These are phyloP conservation scores for Abrostola tripartita DNA, from an alignment of 2,888 invertebrate species.

Conservation along the genomic window DNA sequence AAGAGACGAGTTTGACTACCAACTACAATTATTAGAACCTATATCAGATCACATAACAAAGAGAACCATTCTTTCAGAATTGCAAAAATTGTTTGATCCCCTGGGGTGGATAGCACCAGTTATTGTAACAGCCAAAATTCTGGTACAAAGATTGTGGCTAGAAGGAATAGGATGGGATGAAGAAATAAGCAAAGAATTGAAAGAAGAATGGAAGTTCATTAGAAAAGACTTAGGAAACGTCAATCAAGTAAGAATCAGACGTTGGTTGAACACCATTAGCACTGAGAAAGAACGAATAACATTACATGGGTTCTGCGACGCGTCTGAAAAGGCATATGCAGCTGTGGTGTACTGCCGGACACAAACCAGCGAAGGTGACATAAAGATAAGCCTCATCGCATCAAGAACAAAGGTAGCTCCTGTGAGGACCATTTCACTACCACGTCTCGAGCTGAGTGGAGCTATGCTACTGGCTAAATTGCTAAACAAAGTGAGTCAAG, in stretches of 20 bases:
- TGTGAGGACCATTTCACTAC: conserved; percentile 49
- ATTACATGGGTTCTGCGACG: conserved; percentile 47
- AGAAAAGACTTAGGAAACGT: conserved; percentile 16
- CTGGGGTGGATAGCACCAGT: conserved; percentile 52
- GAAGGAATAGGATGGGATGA: conserved; percentile 44
- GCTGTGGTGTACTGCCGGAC: conserved; percentile 48
- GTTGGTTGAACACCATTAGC: conserved; percentile 20
- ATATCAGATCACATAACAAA: conserved; percentile 39
- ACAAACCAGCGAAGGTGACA: conserved; percentile 14
- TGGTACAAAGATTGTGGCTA: conserved; percentile 47
- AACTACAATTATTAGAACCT: conserved; percentile 11
- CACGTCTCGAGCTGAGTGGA: conserved; percentile 52
- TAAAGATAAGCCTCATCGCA: conserved; percentile 40
- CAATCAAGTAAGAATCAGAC: conserved; percentile 11
- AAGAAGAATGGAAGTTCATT: conserved; percentile 38
- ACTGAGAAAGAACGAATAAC: conserved; percentile 9
- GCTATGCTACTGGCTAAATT: conserved; percentile 46
- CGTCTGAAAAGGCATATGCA: conserved; percentile 45
- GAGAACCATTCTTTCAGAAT: conserved; percentile 46
- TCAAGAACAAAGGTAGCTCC: conserved; percentile 56
- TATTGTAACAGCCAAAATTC: conserved; percentile 40
- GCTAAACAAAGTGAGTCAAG: conserved; percentile 39
- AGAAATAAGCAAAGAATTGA: conserved; percentile 22
- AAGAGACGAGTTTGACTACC: conserved; percentile 42
- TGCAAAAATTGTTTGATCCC: conserved; percentile 35